These are phyloP conservation scores for Pituophis catenifer DNA, from an alignment of 2,113 vertebrate species.

Conservation along the genomic window DNA sequence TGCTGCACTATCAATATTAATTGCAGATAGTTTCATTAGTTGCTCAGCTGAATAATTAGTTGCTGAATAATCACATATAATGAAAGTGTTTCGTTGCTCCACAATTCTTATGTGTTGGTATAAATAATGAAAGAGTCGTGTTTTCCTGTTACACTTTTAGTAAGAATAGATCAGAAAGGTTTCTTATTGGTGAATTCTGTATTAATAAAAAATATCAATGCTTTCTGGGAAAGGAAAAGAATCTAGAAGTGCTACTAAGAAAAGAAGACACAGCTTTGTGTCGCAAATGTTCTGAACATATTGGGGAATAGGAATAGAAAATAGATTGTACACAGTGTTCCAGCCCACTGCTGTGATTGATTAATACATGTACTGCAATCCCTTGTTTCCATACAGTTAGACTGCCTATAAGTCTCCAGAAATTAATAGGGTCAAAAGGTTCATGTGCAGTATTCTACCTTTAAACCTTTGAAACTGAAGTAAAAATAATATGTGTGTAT, in stretches of 20 bases:
- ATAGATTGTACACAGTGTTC: neutral
- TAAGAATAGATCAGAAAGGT: neutral
- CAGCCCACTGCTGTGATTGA: neutral
- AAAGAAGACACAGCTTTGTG: neutral
- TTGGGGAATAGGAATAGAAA: neutral
- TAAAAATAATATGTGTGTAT: neutral
- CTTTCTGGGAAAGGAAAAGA: neutral
- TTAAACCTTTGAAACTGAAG: neutral
- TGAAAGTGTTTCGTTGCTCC: neutral
- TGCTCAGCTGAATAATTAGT: neutral
- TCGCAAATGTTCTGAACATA: neutral
- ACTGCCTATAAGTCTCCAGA: neutral
- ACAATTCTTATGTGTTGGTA: neutral
- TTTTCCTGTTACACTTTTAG: neutral
- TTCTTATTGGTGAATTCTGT: neutral
- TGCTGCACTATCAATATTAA: slow-evolving; percentile 17
- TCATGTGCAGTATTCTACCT: neutral
- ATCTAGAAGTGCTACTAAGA: fast-evolving
- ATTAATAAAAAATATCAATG: neutral
- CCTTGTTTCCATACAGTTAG: neutral
- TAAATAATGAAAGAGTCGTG: neutral
- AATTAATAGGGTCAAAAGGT: neutral
- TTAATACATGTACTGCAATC: neutral
- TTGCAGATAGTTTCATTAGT: neutral
- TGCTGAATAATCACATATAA: neutral